Evolutionary conservation across 2,888 invertebrate genomes (phyloP).

Genomic region (Erpobdella octoculata): DNA sequence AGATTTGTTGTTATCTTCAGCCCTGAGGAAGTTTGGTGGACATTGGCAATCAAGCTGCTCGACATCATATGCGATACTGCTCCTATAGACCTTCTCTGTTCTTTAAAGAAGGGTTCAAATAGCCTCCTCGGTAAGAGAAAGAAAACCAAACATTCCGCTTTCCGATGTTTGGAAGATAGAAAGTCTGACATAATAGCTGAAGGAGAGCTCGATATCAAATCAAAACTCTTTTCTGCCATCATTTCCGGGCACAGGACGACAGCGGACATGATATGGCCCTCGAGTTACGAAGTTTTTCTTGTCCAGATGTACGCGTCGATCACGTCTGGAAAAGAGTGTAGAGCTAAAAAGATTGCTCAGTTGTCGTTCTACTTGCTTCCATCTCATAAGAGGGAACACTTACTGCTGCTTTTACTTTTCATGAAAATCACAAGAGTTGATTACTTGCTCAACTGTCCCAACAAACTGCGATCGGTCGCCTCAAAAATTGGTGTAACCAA

Average conservation of each 20-base stretch:
- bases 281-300: background rate
- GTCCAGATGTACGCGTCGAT: background rate
- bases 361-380: background rate
- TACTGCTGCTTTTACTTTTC: background rate
- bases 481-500: too few relatives aligned
- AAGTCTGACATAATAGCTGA: background rate
- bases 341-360: background rate
- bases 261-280: background rate
- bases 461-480: too few relatives aligned
- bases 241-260: background rate
- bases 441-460: background rate
- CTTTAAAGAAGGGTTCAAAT: too few relatives aligned
- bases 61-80: background rate
- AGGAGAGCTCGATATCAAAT: background rate
- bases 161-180: background rate
- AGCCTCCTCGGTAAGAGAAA: background rate
- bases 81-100: too few relatives aligned
- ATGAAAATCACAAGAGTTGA: background rate
- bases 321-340: background rate
- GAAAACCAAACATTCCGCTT: background rate
- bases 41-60: background rate
- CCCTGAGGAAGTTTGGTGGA: conserved; percentile 8
- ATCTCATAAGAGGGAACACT: background rate
- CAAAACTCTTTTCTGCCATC: background rate
- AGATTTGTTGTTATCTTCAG: background rate